Evolutionary conservation across 2,113 vertebrate genomes (phyloP).

Genomic region (Eurystomus gularis): DNA sequence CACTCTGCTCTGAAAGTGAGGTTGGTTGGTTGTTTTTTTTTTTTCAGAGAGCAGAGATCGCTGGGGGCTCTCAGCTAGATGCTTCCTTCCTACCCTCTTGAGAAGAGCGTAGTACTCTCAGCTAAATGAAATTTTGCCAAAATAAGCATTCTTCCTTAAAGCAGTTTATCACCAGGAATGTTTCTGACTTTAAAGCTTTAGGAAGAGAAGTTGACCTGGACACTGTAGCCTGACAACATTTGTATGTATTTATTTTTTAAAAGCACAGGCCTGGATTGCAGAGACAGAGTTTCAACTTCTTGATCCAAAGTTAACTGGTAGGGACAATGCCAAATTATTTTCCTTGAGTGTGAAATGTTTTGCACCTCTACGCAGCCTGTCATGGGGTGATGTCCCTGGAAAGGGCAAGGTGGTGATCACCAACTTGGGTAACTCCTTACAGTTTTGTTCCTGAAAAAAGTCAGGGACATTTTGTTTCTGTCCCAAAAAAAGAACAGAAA

Average conservation of each 20-base stretch:
- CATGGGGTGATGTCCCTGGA: background rate
- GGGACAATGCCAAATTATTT: background rate
- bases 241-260: background rate
- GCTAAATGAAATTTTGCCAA: background rate
- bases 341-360: background rate
- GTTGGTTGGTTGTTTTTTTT: background rate
- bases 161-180: background rate
- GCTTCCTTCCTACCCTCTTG: slow-evolving; percentile 18
- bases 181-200: background rate
- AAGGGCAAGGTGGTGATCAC: background rate
- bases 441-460: slow-evolving; percentile 28
- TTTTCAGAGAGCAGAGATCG: background rate
- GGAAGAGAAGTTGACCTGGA: background rate
- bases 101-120: background rate
- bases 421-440: background rate
- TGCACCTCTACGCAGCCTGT: background rate
- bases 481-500: slow-evolving; percentile 41
- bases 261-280: background rate
- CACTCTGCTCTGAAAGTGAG: background rate
- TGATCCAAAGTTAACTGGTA: background rate
- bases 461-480: slow-evolving; percentile 19
- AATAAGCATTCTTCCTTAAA: background rate
- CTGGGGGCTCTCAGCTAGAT: background rate
- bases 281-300: background rate
- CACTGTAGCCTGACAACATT: background rate